phyloP scores from a whole-genome alignment of 2,888 invertebrate species.

The Leptinotarsa rubiginosa region DNA sequence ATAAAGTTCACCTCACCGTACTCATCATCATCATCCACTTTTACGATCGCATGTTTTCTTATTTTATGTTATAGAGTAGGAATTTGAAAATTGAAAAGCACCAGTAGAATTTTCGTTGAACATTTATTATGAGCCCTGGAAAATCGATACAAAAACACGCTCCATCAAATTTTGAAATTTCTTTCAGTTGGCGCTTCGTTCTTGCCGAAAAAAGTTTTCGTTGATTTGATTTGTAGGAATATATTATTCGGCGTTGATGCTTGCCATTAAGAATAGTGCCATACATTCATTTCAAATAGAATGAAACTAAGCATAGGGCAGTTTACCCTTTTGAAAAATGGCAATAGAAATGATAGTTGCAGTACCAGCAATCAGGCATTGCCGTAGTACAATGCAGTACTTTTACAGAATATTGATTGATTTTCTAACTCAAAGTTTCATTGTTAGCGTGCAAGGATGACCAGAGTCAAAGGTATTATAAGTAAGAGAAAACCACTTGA shows the following conservation, averaged over 20 bases:
- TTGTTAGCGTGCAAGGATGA: slow-evolving; percentile 12
- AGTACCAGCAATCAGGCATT: background rate
- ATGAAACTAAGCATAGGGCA: background rate
- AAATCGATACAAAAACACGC: background rate
- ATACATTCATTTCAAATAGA: background rate
- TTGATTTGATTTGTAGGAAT: background rate
- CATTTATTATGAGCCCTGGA: too few species aligned
- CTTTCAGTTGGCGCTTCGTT: background rate
- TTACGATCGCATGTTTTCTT: background rate
- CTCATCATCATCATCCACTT: background rate
- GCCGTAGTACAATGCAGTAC: background rate
- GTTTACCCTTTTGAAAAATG: background rate
- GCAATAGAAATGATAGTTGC: background rate
- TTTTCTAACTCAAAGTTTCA: background rate
- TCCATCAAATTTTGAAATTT: background rate
- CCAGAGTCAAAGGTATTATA: background rate
- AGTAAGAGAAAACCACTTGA: background rate
- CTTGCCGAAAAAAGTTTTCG: background rate
- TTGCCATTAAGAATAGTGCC: slow-evolving; percentile 1
- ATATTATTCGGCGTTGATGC: background rate
- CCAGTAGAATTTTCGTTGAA: background rate
- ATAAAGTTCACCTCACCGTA: background rate
- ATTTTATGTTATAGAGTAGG: background rate
- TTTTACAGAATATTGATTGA: background rate
- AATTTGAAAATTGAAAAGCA: background rate